A percentile compares a stretch with the other conserved stretches of the same genome.
phyloP scores from a whole-genome alignment of 2,888 invertebrate genomes.

The Meteorus cinctellus region DNA sequence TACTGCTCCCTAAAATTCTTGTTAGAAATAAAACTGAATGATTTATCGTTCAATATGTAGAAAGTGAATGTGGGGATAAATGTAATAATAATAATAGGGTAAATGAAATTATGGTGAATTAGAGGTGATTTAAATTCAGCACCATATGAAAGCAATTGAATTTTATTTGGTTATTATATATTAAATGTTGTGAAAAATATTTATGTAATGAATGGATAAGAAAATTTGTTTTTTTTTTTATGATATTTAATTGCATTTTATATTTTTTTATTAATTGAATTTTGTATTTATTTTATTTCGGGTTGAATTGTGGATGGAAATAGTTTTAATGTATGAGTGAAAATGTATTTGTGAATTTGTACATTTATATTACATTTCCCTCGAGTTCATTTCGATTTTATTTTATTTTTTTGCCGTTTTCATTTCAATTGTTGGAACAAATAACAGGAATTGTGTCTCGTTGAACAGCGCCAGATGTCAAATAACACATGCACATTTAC shows the following conservation, averaged over 20 bases:
- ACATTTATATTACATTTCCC: constrained; percentile 25
- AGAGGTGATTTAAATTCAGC: neutral
- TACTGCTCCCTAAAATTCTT: no score
- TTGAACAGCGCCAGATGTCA: constrained; percentile 58
- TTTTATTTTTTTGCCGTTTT: constrained; percentile 10
- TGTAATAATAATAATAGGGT: neutral
- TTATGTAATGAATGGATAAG: neutral
- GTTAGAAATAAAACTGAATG: no score
- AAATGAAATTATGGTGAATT: constrained; percentile 5
- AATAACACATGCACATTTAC: neutral
- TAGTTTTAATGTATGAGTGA: neutral
- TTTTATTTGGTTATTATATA: neutral
- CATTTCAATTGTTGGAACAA: constrained; percentile 62
- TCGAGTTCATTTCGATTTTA: constrained; percentile 1
- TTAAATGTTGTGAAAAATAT: neutral
- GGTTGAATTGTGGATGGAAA: no score
- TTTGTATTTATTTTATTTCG: neutral
- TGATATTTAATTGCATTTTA: neutral
- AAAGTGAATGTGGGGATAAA: neutral
- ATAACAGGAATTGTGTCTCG: constrained; percentile 73
- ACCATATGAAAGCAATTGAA: neutral
- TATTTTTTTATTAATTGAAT: neutral
- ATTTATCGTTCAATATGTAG: no score
- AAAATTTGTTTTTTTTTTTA: neutral
- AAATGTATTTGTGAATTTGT: neutral